phyloP scores from a whole-genome alignment of 1,140 invertebrate species.

The Aphidius ervi region DNA sequence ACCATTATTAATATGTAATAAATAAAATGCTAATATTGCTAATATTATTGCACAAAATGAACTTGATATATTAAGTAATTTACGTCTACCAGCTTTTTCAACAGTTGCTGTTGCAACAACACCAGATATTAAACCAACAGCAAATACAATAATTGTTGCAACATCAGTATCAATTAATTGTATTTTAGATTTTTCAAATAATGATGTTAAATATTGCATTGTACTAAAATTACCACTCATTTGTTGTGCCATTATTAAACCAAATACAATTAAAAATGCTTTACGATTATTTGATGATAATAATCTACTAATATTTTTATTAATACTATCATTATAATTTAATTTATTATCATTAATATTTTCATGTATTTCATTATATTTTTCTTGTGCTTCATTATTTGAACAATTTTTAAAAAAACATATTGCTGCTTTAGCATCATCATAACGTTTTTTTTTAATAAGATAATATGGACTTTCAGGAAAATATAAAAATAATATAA shows the following conservation, averaged over 20 bases:
- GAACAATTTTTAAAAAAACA: slow-evolving; percentile 58
- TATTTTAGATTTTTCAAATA: slow-evolving; percentile 63
- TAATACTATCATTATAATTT: slow-evolving; percentile 37
- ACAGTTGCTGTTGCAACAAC: slow-evolving; percentile 63
- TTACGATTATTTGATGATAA: slow-evolving; percentile 56
- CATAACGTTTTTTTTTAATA: slow-evolving; percentile 54
- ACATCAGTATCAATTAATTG: slow-evolving; percentile 49
- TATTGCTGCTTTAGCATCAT: slow-evolving; percentile 61
- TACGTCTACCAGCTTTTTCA: slow-evolving; percentile 67
- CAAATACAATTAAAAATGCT: slow-evolving; percentile 64
- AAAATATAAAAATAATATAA: slow-evolving; percentile 64
- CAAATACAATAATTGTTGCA: slow-evolving; percentile 66
- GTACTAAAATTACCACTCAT: slow-evolving; percentile 75
- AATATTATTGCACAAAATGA: slow-evolving; percentile 57
- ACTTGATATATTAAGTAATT: slow-evolving; percentile 63
- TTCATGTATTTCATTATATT: slow-evolving; percentile 59
- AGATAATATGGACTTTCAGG: slow-evolving; percentile 77
- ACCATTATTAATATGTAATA: slow-evolving; percentile 47
- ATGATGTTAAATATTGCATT: slow-evolving; percentile 70
- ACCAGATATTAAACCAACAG: slow-evolving; percentile 65
- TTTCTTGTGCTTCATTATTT: slow-evolving; percentile 53
- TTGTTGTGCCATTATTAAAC: slow-evolving; percentile 71
- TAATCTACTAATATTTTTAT: slow-evolving; percentile 25
- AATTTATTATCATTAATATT: slow-evolving; percentile 58
- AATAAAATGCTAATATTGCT: slow-evolving; percentile 59